These are phyloP conservation scores for Diglossa cyanea DNA, from an alignment of 2,797 vertebrate species.

Conservation along the genomic window DNA sequence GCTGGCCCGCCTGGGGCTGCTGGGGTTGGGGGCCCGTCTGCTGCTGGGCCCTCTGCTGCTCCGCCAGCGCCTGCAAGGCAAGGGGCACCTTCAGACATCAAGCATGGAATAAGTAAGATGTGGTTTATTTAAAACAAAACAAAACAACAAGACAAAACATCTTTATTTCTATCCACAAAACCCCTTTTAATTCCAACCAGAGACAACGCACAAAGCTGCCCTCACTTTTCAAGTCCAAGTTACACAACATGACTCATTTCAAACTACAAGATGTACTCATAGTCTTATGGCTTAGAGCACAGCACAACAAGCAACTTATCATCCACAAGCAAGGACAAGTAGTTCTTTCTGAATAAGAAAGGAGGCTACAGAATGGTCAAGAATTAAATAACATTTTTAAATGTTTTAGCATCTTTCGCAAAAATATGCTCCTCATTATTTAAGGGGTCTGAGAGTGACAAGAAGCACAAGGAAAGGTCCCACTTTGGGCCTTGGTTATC, in stretches of 20 bases:
- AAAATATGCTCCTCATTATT: not conserved
- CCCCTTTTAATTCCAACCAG: not conserved
- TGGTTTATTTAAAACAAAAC: not conserved
- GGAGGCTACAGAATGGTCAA: not conserved
- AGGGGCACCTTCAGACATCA: not conserved
- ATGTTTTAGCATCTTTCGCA: not conserved
- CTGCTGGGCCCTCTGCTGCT: constrained; percentile 91
- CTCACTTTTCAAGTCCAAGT: not conserved
- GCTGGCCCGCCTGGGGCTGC: constrained; percentile 68
- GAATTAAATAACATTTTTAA: not conserved
- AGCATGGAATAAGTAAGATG: not conserved
- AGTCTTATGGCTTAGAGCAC: not conserved
- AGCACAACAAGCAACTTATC: not conserved
- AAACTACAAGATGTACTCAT: not conserved
- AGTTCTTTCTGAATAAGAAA: not conserved
- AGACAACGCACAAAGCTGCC: not conserved
- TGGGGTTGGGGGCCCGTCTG: constrained; percentile 72
- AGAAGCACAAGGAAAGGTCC: not conserved
- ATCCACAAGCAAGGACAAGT: not conserved
- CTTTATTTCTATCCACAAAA: not conserved
- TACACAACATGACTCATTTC: not conserved
- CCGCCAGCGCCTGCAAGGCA: constrained; percentile 84
- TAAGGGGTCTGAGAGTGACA: not conserved
- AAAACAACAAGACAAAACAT: not conserved
- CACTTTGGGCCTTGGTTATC: not conserved